Percentiles rank a stretch among this genome's conserved stretches.
Evolutionary conservation across 1,140 invertebrate species (phyloP).

Genomic region (Cataglyphis hispanica): DNA sequence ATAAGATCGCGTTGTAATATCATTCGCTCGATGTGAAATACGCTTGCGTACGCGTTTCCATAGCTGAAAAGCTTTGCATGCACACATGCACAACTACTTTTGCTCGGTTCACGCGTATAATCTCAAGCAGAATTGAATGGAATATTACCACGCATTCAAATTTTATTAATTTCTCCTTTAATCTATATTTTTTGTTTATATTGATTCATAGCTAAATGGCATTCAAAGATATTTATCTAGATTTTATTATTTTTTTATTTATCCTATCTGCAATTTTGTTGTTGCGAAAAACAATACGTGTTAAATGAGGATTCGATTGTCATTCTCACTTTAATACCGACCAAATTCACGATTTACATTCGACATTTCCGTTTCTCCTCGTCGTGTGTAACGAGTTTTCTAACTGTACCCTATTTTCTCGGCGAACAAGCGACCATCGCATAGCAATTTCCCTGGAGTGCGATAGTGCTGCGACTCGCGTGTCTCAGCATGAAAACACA

Average conservation of each 20-base stretch:
- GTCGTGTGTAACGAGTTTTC: conserved; percentile 45
- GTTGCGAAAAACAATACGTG: background rate
- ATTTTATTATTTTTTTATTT: background rate
- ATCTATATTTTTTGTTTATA: background rate
- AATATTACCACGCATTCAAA: background rate
- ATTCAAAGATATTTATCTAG: too few relatives aligned
- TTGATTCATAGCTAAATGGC: background rate
- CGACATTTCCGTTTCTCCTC: conserved; percentile 23
- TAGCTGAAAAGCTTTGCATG: conserved; percentile 53
- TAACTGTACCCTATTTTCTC: conserved; percentile 52
- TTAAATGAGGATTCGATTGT: background rate
- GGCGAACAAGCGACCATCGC: conserved; percentile 29
- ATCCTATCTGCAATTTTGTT: background rate
- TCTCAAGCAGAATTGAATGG: background rate
- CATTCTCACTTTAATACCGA: background rate
- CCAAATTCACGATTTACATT: background rate
- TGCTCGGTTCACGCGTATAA: conserved; percentile 17
- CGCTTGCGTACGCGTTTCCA: conserved; percentile 48
- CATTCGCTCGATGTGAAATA: conserved; percentile 56
- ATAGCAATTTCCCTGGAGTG: conserved; percentile 54
- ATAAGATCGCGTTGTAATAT: conserved; percentile 65
- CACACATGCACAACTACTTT: conserved; percentile 43
- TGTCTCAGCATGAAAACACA: conserved; percentile 28
- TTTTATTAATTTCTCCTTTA: conserved; percentile 6
- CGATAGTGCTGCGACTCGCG: conserved; percentile 19